Evolutionary conservation across 2,797 vertebrate genomes (phyloP), one percentile per base, ranked within the genome.

Genomic region (Coranthus polyacanthus): DNA sequence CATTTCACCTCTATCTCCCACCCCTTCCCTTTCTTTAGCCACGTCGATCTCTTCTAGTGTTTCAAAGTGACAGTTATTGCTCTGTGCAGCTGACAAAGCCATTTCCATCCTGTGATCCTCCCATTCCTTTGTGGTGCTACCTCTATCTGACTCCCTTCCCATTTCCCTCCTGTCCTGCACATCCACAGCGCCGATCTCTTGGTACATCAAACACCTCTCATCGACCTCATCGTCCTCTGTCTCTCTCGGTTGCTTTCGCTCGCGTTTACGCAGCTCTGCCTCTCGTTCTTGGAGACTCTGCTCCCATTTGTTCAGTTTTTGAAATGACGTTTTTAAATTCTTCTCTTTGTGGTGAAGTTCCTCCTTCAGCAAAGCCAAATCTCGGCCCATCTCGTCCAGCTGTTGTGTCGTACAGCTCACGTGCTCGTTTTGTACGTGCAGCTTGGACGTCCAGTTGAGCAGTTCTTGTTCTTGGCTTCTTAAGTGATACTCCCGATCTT

Each of bases 341-440:
- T 2, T 65, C 81, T 89, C 88, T 9, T 78, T 87, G 20, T 10
- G n/a, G 6, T 16, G 36, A 0, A 89, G 82, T 2, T 90, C 86
- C 5, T 82, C 79, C 47, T 84, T 88, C 20, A 88, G 82, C 36
- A 52, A 10, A 32, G 68, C 60, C 68, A 88, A 1, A 18, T 73
- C 70, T 46, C 78, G 39, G 13, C 79, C 62, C 70, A 87, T 80
- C 45, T 80, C 73, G 0, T 83, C 75, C 4, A 89, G 1, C 67
- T 86, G 63, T 46, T 75, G 79, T 2, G 74, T 77, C 0, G 81
- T 84, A 0, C 38, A 76, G 59, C 8, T 75, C 0, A 84, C 71
- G 0, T 55, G 72, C 32, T 88, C 43, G 0, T 78, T 75, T 13
- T 54, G 55, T 49, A 34, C 37, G 66, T 85, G 72, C 43, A 89